phyloP scores from a whole-genome alignment of 1,140 invertebrate genomes.

The Solenopsis invicta region DNA sequence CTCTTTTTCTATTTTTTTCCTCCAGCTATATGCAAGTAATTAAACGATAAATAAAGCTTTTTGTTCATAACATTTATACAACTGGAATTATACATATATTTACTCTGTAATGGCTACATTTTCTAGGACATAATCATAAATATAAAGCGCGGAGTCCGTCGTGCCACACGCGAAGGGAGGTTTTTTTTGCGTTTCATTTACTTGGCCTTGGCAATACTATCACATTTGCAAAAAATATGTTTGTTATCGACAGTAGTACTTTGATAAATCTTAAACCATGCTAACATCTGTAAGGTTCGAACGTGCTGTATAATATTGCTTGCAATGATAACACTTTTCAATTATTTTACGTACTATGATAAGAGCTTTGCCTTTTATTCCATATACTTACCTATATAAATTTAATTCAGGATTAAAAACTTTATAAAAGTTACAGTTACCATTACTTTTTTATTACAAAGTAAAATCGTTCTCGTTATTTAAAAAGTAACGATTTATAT shows the following conservation, averaged over 20 bases:
- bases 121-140: slow-evolving; percentile 33
- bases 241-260: slow-evolving; percentile 31
- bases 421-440: no score
- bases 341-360: neutral
- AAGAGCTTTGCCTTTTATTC: neutral
- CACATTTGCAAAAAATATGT: slow-evolving; percentile 34
- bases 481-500: no score
- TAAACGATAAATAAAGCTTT: neutral
- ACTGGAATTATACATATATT: neutral
- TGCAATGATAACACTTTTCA: slow-evolving; percentile 28
- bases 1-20: neutral
- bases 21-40: neutral
- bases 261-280: slow-evolving; percentile 15
- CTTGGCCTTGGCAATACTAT: slow-evolving; percentile 49
- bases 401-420: no score
- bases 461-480: no score
- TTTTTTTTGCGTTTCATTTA: slow-evolving; percentile 52
- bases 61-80: neutral
- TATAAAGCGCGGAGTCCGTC: neutral
- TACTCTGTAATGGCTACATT: slow-evolving; percentile 8
- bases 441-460: no score
- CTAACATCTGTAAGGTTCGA: neutral
- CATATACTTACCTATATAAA: neutral
- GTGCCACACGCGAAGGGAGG: slow-evolving; percentile 33
- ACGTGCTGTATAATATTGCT: slow-evolving; percentile 11